phyloP scores from a whole-genome alignment of 2,888 invertebrate species.

The Hydrotaea diabolus region DNA sequence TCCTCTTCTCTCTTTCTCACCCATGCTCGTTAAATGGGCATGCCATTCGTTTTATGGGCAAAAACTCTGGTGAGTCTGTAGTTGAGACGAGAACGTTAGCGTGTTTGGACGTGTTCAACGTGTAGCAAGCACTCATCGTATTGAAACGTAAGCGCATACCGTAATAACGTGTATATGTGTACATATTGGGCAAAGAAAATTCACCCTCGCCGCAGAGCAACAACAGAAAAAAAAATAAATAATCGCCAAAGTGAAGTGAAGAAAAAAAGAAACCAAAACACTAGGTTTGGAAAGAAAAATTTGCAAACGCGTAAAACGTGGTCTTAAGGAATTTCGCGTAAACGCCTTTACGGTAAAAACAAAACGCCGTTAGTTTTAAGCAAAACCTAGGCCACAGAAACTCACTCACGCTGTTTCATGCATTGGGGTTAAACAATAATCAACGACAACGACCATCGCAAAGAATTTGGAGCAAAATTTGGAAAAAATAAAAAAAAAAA shows the following conservation, averaged over 20 bases:
- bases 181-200: not conserved
- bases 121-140: slow-evolving; percentile 27
- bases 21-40: slow-evolving; percentile 35
- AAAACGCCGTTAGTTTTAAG: not conserved
- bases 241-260: slow-evolving; percentile 31
- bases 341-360: slow-evolving; percentile 7
- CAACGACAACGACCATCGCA: slow-evolving; percentile 2
- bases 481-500: not conserved
- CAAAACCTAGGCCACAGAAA: not conserved
- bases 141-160: not conserved
- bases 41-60: slow-evolving; percentile 45
- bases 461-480: slow-evolving; percentile 32
- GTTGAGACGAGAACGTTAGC: slow-evolving; percentile 67
- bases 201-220: not conserved
- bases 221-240: slow-evolving; percentile 27
- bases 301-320: not conserved
- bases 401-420: not conserved
- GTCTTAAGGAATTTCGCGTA: slow-evolving; percentile 11
- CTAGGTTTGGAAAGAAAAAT: not conserved
- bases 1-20: slow-evolving; percentile 55
- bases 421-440: slow-evolving; percentile 22
- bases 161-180: slow-evolving; percentile 19
- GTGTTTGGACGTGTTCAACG: slow-evolving; percentile 66
- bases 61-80: slow-evolving; percentile 59
- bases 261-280: not conserved